phyloP scores from a whole-genome alignment of 2,113 vertebrate species.

The Elephas maximus region DNA sequence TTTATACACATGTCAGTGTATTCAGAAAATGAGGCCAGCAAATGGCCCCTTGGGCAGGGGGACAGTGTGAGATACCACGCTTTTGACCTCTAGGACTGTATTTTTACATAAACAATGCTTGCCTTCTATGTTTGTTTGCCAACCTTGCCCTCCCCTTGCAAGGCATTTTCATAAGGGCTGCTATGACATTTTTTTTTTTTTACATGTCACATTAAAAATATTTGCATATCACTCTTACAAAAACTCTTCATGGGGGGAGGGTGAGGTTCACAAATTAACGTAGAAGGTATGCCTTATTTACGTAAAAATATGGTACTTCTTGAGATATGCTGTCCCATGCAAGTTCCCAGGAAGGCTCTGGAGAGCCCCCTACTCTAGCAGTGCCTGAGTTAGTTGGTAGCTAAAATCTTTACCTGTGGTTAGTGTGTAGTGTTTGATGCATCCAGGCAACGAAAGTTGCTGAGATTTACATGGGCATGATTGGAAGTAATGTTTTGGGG shows the following conservation, averaged over 20 bases:
- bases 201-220: too few relatives aligned
- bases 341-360: not conserved
- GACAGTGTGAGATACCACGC: not conserved
- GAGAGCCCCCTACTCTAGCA: not conserved
- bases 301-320: not conserved
- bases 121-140: not conserved
- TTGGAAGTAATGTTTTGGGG: not conserved
- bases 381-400: not conserved
- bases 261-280: too few relatives aligned
- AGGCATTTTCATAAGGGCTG: too few relatives aligned
- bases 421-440: not conserved
- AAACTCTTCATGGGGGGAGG: too few relatives aligned
- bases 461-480: not conserved
- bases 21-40: not conserved
- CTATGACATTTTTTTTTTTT: too few relatives aligned
- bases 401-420: not conserved
- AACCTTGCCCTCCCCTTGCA: too few relatives aligned
- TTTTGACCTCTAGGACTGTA: not conserved
- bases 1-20: not conserved
- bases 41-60: not conserved
- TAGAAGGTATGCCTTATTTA: too few relatives aligned
- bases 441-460: not conserved
- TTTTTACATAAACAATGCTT: too few relatives aligned
- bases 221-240: too few relatives aligned
- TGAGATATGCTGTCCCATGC: not conserved